Base-by-base conservation (phyloP, 1,140 invertebrate species). In the Sarcophaga bullata region DNA sequence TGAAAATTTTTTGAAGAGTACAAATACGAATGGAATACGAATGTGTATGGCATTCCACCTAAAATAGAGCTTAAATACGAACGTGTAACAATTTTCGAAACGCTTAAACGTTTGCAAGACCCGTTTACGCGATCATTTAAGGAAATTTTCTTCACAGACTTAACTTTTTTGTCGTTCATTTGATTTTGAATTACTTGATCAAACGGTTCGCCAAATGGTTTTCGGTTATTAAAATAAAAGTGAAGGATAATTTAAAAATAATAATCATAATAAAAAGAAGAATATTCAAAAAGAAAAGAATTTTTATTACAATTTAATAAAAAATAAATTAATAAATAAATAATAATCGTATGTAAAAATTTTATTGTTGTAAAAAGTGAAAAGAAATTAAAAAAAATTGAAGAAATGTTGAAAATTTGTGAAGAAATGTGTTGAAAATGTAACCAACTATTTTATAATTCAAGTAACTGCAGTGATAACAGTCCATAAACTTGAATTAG, bases 21-120 rank as follows among this genome's bases (percentile, higher is more conserved):
- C 17, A 19, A 68, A 8, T 68, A 68, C 6, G 19, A 68, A 15
- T 25, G 62, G 19, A 19, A 9, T 7, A 10, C 17, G 62, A 7
- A 68, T 68, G 17, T 52, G 8, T 68, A 68, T 68, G 25, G 25
- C 25, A 37, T 37, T 68, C 62, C 62, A n/a, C 19, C 6, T 25
- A 68, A 68, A 68, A 68, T 68, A 68, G 62, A 68, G 62, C 62
- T 68, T 68, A 68, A 68, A 25, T 68, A 19, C 17, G 62, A 68
- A 68, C 62, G 62, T 68, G 62, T 8, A 37, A 37, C 62, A 68
- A 19, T 68, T 68, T 9, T 19, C 15, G 7, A 68, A 25, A 68
- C 62, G 62, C 62, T 68, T 19, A 68, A 68, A 68, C n/a, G 62
- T 25, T 19, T n/a, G 62, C 17, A 19, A 68, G n/a, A 68, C 62